Percentiles rank a stretch among this genome's conserved stretches.
Evolutionary conservation across 1,140 invertebrate genomes (phyloP).

Genomic region (Rhyacophila brunnea): DNA sequence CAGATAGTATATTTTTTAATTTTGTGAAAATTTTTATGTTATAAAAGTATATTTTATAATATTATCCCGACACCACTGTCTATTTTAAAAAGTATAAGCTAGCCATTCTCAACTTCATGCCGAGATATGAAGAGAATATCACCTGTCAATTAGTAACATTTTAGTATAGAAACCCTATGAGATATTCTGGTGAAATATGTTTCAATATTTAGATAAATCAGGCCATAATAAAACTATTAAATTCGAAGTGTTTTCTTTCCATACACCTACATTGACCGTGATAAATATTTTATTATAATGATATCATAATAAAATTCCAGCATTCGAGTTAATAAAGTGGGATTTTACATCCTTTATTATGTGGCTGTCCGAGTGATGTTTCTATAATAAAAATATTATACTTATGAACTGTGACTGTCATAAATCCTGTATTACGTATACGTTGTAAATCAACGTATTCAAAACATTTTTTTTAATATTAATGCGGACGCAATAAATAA

Average conservation of each 20-base stretch:
- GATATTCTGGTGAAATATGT: slow-evolving; percentile 16
- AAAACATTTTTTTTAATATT: too few species aligned
- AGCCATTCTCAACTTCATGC: slow-evolving; percentile 2
- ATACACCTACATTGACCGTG: neutral
- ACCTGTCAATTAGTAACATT: slow-evolving; percentile 21
- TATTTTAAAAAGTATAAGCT: neutral
- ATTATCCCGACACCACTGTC: too few species aligned
- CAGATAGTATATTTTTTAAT: too few species aligned
- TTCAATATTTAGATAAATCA: slow-evolving; percentile 20
- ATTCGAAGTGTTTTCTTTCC: neutral
- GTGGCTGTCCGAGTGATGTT: neutral
- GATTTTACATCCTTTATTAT: neutral
- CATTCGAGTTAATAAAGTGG: neutral
- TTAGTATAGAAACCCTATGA: slow-evolving; percentile 1
- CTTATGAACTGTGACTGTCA: too few species aligned
- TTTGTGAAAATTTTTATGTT: too few species aligned
- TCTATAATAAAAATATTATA: too few species aligned
- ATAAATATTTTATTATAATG: slow-evolving; percentile 13
- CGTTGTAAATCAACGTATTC: too few species aligned
- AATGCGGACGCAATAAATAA: too few species aligned
- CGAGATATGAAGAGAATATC: slow-evolving; percentile 24
- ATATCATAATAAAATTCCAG: slow-evolving; percentile 11
- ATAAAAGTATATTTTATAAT: too few species aligned
- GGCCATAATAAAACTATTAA: neutral
- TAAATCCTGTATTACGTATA: too few species aligned